A percentile compares a stretch with the other conserved stretches of the same genome.
Evolutionary conservation across 2,888 invertebrate species (phyloP).

Genomic region (Venusia cambrica): DNA sequence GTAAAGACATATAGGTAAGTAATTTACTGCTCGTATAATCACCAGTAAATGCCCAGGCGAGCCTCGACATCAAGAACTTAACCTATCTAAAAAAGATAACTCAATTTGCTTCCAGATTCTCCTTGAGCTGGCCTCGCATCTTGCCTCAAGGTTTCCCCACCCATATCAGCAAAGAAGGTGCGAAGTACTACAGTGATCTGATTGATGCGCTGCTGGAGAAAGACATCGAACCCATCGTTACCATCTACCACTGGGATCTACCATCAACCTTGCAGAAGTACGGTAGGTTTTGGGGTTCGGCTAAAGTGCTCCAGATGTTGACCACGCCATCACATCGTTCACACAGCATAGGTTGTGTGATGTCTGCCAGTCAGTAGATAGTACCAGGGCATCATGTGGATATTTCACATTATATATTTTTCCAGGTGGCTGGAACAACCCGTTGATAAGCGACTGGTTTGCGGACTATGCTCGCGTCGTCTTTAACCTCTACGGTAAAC

Average conservation of each 20-base stretch:
- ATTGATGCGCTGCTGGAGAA: constrained; percentile 71
- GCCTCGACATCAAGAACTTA: too few species aligned
- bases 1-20: too few species aligned
- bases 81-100: too few species aligned
- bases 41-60: too few species aligned
- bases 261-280: constrained; percentile 59
- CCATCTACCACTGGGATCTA: constrained; percentile 71
- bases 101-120: constrained; percentile 73
- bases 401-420: too few species aligned
- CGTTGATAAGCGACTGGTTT: constrained; percentile 35
- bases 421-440: constrained; percentile 31
- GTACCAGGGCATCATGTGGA: too few species aligned
- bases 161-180: constrained; percentile 67
- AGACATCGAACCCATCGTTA: constrained; percentile 77
- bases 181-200: constrained; percentile 74
- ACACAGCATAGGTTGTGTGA: too few species aligned
- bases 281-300: too few species aligned
- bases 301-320: too few species aligned
- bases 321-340: too few species aligned
- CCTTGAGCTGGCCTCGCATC: constrained; percentile 82
- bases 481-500: constrained; percentile 34
- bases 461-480: constrained; percentile 34
- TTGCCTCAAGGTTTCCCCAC: constrained; percentile 53
- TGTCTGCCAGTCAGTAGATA: too few species aligned
- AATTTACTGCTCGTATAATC: too few species aligned